phyloP scores from a whole-genome alignment of 2,797 vertebrate genomes.

The Hyperoplus lanceolatus region DNA sequence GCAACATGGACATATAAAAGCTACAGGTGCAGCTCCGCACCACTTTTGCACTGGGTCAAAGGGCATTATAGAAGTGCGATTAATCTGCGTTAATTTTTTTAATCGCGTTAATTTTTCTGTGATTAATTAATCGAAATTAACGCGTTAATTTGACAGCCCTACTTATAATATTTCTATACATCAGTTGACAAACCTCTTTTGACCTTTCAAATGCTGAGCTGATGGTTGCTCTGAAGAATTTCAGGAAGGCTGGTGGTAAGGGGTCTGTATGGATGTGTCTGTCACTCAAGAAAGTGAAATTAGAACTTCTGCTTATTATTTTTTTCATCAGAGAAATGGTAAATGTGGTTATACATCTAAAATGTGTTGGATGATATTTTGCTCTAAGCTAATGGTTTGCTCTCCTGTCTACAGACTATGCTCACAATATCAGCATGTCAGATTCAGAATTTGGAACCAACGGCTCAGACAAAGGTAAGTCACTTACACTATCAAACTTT shows the following conservation, averaged over 20 bases:
- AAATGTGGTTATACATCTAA: not conserved
- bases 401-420: conserved; percentile 86
- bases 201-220: not conserved
- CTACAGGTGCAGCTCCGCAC: too few species aligned
- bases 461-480: conserved; percentile 90
- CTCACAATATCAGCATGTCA: conserved; percentile 89
- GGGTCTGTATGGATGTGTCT: not conserved
- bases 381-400: conserved; percentile 6
- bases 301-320: not conserved
- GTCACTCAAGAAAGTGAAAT: not conserved
- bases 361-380: not conserved
- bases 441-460: conserved; percentile 90
- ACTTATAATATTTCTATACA: not conserved
- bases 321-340: not conserved
- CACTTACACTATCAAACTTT: not conserved
- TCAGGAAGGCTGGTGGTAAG: not conserved
- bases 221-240: not conserved
- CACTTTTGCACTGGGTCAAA: too few species aligned
- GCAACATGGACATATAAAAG: too few species aligned
- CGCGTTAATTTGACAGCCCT: too few species aligned
- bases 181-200: not conserved
- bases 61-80: too few species aligned
- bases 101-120: too few species aligned
- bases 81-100: too few species aligned
- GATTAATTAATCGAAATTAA: too few species aligned